Evolutionary conservation across 2,888 invertebrate species (phyloP).

Genomic region (Plebejus anna): DNA sequence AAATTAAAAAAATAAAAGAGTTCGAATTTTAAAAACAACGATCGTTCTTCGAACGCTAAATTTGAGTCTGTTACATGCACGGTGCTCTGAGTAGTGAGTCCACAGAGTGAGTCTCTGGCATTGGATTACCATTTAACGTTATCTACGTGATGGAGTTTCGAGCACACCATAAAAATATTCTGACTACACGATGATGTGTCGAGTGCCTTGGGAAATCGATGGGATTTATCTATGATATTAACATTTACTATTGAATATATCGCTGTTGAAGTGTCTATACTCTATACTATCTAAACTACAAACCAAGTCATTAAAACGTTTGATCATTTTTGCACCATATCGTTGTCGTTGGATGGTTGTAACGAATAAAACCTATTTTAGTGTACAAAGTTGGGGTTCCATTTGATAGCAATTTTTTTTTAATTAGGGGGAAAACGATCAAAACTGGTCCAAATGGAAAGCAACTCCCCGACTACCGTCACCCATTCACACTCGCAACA

Average conservation of each 20-base stretch:
- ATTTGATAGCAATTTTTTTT: too few relatives aligned
- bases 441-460: too few relatives aligned
- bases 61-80: conserved; percentile 15
- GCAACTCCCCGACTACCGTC: too few relatives aligned
- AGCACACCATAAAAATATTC: conserved; percentile 61
- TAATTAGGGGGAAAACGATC: too few relatives aligned
- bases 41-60: not conserved
- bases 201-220: conserved; percentile 45
- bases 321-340: not conserved
- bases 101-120: conserved; percentile 46
- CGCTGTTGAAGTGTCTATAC: not conserved
- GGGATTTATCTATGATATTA: conserved; percentile 3
- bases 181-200: conserved; percentile 42
- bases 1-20: not conserved
- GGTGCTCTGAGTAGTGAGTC: conserved; percentile 37
- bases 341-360: not conserved
- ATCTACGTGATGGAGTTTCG: conserved; percentile 68
- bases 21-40: not conserved
- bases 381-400: too few relatives aligned
- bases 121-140: conserved; percentile 63
- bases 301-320: not conserved
- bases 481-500: too few relatives aligned
- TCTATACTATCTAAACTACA: not conserved
- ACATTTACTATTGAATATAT: not conserved
- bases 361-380: not conserved